Evolutionary conservation across 2,113 vertebrate species (phyloP), one percentile per base, ranked within the genome.

Genomic region (Sigmodon hispidus): DNA sequence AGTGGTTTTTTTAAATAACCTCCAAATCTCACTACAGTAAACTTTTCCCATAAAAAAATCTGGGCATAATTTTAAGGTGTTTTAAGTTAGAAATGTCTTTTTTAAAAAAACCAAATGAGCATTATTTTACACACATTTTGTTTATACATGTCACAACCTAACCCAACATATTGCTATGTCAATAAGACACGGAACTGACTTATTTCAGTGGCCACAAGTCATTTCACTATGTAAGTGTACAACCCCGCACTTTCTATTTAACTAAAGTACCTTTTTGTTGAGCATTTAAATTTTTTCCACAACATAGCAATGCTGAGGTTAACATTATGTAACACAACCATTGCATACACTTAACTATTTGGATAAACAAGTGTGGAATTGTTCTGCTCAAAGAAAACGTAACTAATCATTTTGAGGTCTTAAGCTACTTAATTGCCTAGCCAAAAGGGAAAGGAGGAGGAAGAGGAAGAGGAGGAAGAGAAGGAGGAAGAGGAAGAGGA

Each of bases 261-360:
- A 59, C n/a, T 40, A 88, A 17, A 40, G 45, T 50, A 21, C 36
- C 34, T 81, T 95, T 90, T 36, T 43, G 34, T 91, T 77, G 34
- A 90, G 31, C 67, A 65, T 86, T 87, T 93, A 89, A 59, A 3
- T 85, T 87, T n/a, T 90, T 84, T n/a, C 61, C 50, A 48, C 26
- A 69, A 69, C 36, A 45, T 70, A 86, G 69, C 22, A 61, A 93
- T 22, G 73, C 26, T 3, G 36, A 89, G 65, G 72, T 91, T 91
- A 91, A 87, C 70, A 81, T 81, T 45, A 95, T 91, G 34, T 76
- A 86, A 86, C 87, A 93, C 91, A 95, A 52, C 63, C 52, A 80
- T 77, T 70, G 77, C 4, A 22, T 40, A 17, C 22, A 73, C 52
- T 90, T 87, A 90, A 43, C 85, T 67, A 22, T 91, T 81, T 22